phyloP scores from a whole-genome alignment of 2,113 vertebrate species.

The Nestor notabilis region DNA sequence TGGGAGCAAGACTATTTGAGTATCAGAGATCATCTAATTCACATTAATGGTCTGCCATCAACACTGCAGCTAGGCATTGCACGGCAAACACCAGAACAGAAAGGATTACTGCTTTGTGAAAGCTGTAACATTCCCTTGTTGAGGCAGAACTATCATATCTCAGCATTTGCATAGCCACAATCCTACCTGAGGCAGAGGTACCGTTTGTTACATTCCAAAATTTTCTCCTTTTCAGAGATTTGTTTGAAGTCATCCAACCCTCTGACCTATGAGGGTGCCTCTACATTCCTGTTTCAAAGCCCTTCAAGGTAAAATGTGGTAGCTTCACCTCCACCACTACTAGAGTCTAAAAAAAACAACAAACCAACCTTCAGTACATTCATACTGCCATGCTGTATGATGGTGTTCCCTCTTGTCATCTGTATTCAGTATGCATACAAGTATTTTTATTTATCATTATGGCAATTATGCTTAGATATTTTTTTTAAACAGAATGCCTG shows the following conservation, averaged over 20 bases:
- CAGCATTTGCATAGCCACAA: not conserved
- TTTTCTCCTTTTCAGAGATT: not conserved
- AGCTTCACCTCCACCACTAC: not conserved
- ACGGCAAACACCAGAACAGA: not conserved
- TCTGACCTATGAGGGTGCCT: not conserved
- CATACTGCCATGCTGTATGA: accelerated
- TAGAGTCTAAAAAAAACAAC: not conserved
- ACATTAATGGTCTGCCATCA: not conserved
- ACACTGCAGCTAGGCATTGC: not conserved
- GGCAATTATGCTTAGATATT: not conserved
- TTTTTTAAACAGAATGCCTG: not conserved
- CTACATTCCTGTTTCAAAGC: not conserved
- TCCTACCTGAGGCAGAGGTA: not conserved
- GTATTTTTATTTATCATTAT: not conserved
- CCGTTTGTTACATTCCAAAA: not conserved
- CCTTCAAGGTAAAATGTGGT: not conserved
- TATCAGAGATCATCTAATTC: not conserved
- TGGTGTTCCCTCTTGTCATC: not conserved
- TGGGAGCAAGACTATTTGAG: not conserved
- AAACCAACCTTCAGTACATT: not conserved
- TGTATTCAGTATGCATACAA: not conserved
- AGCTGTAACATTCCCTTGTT: not conserved
- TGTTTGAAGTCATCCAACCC: not conserved
- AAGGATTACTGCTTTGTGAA: not conserved
- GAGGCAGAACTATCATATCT: not conserved